phyloP scores from a whole-genome alignment of 2,113 vertebrate species.

The Camelus dromedarius region DNA sequence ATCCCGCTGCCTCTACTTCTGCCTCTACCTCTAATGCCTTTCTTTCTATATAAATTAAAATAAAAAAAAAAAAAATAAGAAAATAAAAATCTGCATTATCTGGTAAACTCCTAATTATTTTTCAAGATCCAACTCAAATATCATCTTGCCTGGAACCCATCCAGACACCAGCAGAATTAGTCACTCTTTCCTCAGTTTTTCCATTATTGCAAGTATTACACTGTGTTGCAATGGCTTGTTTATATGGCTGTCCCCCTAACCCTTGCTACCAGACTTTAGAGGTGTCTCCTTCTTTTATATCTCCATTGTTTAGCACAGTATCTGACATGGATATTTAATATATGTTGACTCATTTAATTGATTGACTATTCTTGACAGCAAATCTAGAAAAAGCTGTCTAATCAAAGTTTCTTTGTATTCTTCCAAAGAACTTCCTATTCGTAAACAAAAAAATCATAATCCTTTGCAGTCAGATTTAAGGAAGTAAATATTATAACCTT shows the following conservation, averaged over 20 bases:
- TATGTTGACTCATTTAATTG: not conserved
- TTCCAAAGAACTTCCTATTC: conserved; percentile 21
- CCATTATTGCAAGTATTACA: not conserved
- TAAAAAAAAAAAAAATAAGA: no score
- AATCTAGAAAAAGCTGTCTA: not conserved
- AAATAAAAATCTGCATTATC: not conserved
- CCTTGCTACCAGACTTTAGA: not conserved
- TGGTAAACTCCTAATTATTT: not conserved
- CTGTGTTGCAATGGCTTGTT: not conserved
- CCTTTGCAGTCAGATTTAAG: conserved; percentile 5
- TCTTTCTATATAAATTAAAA: no score
- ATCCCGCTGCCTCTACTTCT: not conserved
- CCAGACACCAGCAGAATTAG: not conserved
- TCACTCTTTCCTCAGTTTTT: not conserved
- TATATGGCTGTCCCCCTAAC: not conserved
- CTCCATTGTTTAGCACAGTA: not conserved
- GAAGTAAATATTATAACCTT: conserved; percentile 46
- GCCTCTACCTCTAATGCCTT: not conserved
- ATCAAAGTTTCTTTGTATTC: conserved; percentile 9
- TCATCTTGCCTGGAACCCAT: not conserved
- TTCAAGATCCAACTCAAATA: conserved; percentile 9
- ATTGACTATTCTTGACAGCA: not conserved
- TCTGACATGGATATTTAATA: not conserved
- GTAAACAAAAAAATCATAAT: not conserved
- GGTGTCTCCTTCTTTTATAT: not conserved